Evolutionary conservation across 2,113 vertebrate species (phyloP).

Genomic region (Calypte anna): DNA sequence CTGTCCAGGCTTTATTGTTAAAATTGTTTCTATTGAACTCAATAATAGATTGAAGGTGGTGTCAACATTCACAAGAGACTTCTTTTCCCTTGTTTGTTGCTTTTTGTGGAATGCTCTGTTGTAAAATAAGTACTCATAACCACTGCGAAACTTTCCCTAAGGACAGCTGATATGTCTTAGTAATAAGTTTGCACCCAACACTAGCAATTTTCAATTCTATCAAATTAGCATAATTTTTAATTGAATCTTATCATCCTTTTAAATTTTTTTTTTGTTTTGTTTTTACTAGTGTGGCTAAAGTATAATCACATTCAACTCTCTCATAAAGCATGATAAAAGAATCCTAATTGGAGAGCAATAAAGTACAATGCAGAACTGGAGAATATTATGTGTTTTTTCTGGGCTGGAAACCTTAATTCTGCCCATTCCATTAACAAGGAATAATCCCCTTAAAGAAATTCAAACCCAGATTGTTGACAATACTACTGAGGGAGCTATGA

Average conservation of each 20-base stretch:
- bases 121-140: conserved; percentile 8
- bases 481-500: not conserved
- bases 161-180: not conserved
- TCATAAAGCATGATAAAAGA: conserved; percentile 15
- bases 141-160: conserved; percentile 16
- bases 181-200: not conserved
- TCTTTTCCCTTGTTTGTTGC: not conserved
- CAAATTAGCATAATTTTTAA: conserved; percentile 61
- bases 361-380: not conserved
- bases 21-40: not conserved
- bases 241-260: conserved; percentile 25
- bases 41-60: not conserved
- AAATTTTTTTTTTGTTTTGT: not conserved
- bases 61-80: not conserved
- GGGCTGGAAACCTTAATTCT: not conserved
- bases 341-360: conserved; percentile 41
- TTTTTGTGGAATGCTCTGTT: not conserved
- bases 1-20: not conserved
- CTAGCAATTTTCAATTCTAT: conserved; percentile 18
- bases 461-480: not conserved
- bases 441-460: not conserved
- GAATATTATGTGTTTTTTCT: not conserved
- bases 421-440: not conserved
- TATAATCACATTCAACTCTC: conserved; percentile 36
- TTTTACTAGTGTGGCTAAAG: conserved; percentile 31